Evolutionary conservation across 2,797 vertebrate species (phyloP), one percentile per base, ranked within the genome.

Genomic region (Rhynchotus rufescens): DNA sequence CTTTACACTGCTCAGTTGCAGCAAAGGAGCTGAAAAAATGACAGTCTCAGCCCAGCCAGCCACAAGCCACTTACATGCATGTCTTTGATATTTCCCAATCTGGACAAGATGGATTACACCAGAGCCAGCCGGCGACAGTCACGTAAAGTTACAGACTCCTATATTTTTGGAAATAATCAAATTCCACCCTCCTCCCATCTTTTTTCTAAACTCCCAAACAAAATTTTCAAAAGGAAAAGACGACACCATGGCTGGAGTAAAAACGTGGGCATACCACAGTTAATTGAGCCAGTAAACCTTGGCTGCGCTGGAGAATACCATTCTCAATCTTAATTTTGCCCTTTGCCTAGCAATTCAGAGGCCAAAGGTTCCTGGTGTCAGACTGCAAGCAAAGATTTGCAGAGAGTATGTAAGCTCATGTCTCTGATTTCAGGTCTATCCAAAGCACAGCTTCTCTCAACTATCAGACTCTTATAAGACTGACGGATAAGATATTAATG

Each of bases 181-280:
- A 83, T 44, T 34, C 4, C 0, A 1, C 0, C 23, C 25, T 26
- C 26, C 36, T 12, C 42, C 23, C 16, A 10, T 23, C 22, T 15
- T 23, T 56, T 19, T n/a, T 20, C 32, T 45, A 81, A 36, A 44
- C 1, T n/a, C 15, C 2, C 14, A 62, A 25, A 23, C 51, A 76
- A 62, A 21, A 56, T 60, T 74, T 66, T 34, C 4, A 15, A 30
- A 71, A 60, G 32, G 22, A 85, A 80, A 82, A 82, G 4, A 1
- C 62, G 12, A 1, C 51, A 2, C 1, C 2, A 28, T 62, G 23
- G 4, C 2, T 49, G 21, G 30, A 6, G 8, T 64, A 64, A 69
- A 54, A 69, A 49, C 30, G 13, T 42, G 22, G 8, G 54, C 67
- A 60, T 36, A 26, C 10, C 59, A 1, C 5, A 56, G 12, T 67